phyloP scores from a whole-genome alignment of 2,888 invertebrate genomes.

The Nysson spinosus region DNA sequence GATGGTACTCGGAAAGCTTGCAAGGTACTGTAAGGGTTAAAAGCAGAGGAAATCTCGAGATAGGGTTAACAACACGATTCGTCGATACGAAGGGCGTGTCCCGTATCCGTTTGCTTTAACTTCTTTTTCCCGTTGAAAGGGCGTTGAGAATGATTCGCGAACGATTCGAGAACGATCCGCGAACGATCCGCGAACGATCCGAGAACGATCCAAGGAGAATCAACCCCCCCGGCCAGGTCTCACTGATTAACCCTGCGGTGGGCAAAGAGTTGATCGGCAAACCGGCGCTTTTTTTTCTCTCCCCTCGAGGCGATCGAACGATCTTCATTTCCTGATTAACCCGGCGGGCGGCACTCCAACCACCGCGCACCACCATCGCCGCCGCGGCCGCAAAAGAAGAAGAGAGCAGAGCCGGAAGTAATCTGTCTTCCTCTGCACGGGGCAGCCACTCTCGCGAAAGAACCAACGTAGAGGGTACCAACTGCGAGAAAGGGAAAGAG shows the following conservation, averaged over 20 bases:
- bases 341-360: conserved; percentile 13
- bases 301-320: conserved; percentile 54
- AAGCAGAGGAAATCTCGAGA: background rate
- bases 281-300: conserved; percentile 38
- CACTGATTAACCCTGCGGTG: conserved; percentile 47
- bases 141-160: too few species aligned
- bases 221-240: conserved; percentile 42
- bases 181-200: conserved; percentile 12
- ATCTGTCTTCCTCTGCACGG: conserved; percentile 58
- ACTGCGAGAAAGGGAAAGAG: conserved; percentile 6
- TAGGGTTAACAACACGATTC: conserved; percentile 36
- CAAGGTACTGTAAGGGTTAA: background rate
- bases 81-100: conserved; percentile 33
- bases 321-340: conserved; percentile 63
- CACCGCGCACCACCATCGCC: conserved; percentile 2
- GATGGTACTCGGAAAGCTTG: too few species aligned
- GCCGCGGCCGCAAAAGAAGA: conserved; percentile 12
- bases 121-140: conserved; percentile 15
- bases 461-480: conserved; percentile 6
- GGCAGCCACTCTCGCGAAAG: conserved; percentile 44
- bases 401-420: conserved; percentile 56
- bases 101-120: conserved; percentile 11
- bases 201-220: conserved; percentile 1
- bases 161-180: too few species aligned
- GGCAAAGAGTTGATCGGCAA: conserved; percentile 37